These are phyloP conservation scores for Engystomops pustulosus DNA, from an alignment of 2,113 vertebrate genomes.

Conservation along the genomic window DNA sequence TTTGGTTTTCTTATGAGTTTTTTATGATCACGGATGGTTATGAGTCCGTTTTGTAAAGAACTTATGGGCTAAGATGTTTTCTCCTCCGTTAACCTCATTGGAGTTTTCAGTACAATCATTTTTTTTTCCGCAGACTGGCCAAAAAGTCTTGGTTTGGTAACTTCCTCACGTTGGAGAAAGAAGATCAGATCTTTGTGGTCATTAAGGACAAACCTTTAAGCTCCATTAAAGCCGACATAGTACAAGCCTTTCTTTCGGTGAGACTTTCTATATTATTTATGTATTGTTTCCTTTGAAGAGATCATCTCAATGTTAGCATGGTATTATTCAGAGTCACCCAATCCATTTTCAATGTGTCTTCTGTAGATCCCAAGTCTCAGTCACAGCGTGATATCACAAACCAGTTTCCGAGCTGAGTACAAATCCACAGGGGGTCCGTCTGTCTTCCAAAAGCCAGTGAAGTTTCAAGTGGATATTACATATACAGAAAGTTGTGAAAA, in stretches of 20 bases:
- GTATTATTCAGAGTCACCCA: neutral
- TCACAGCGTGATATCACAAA: constrained; percentile 98
- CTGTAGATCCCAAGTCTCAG: constrained; percentile 96
- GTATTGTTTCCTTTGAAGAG: neutral
- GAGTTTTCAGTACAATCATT: constrained; percentile 41
- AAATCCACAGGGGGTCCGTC: constrained; percentile 96
- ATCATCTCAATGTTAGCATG: neutral
- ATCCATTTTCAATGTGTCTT: neutral
- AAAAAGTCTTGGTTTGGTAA: constrained; percentile 99
- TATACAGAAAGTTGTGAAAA: constrained; percentile 94
- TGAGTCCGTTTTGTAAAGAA: no score
- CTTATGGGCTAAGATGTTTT: no score
- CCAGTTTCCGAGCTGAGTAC: constrained; percentile 97
- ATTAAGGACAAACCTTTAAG: constrained; percentile 98
- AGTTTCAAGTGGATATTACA: constrained; percentile 99
- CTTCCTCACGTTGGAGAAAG: constrained; percentile 98
- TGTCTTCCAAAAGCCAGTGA: constrained; percentile 98
- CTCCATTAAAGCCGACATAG: constrained; percentile 98
- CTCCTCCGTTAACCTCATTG: no score
- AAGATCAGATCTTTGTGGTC: constrained; percentile 98
- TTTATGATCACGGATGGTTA: no score
- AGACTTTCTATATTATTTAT: constrained; percentile 63
- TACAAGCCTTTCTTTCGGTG: constrained; percentile 98
- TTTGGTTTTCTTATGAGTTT: no score
- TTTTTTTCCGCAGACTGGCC: constrained; percentile 87